A percentile compares a stretch with the other conserved stretches of the same genome.
Conservation (phyloP, 2,888 invertebrate genomes). For the Rhorus exstirpatorius region DNA sequence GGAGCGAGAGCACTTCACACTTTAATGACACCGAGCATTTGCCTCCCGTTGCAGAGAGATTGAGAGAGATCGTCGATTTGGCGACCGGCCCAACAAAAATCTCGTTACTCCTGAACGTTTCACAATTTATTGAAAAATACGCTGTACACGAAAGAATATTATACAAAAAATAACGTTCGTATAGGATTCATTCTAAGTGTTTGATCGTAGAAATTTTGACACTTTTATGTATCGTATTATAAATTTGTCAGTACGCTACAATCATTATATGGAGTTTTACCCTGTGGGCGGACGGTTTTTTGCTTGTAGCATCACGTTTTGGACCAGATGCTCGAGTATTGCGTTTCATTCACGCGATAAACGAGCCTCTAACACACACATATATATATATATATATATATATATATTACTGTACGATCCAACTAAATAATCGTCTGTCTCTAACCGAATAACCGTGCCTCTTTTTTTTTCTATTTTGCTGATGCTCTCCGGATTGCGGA, state of each 20-base stretch:
- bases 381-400: not conserved
- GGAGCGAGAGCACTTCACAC: not conserved
- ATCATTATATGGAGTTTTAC: not conserved
- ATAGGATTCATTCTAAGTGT: not conserved
- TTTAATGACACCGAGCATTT: conserved; percentile 25
- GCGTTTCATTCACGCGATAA: conserved; percentile 59
- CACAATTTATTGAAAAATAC: not conserved
- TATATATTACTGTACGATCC: not conserved
- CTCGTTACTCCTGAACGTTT: conserved; percentile 11
- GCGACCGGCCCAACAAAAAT: conserved; percentile 11
- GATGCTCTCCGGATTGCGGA: not conserved
- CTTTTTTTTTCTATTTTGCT: conserved; percentile 1
- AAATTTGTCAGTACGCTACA: conserved; percentile 17
- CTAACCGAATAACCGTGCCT: conserved; percentile 4
- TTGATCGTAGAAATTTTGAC: conserved; percentile 5
- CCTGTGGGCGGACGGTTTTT: conserved; percentile 58
- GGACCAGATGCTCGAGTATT: conserved; percentile 59
- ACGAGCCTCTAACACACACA: conserved; percentile 44
- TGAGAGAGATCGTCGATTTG: not conserved
- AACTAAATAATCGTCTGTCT: conserved; percentile 56
- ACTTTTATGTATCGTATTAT: conserved; percentile 31
- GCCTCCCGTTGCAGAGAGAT: not conserved
- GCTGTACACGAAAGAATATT: not conserved
- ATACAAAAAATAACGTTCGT: not conserved
- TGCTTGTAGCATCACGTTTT: conserved; percentile 40